Evolutionary conservation across 2,888 invertebrate species (phyloP).

Genomic region (Napeogenes inachia): DNA sequence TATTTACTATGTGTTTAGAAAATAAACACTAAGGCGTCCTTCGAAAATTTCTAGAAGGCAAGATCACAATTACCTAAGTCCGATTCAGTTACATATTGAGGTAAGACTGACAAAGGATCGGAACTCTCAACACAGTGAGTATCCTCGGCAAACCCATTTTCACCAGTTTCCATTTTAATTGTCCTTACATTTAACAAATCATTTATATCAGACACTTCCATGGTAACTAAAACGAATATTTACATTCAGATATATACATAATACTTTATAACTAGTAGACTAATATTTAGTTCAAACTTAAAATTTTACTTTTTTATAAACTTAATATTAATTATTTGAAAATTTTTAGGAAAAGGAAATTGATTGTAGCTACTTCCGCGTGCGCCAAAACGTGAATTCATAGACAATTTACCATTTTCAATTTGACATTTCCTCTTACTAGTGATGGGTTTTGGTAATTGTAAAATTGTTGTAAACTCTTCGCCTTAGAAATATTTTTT

Average conservation of each 20-base stretch:
- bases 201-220: conserved; percentile 67
- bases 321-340: conserved; percentile 44
- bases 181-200: conserved; percentile 62
- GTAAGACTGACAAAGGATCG: conserved; percentile 61
- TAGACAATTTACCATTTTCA: conserved; percentile 34
- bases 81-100: conserved; percentile 69
- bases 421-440: conserved; percentile 9
- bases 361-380: conserved; percentile 63
- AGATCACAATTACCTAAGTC: conserved; percentile 58
- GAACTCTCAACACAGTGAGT: conserved; percentile 44
- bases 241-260: conserved; percentile 6
- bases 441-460: not conserved
- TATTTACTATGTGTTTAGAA: not conserved
- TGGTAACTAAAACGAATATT: conserved; percentile 30
- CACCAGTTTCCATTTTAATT: conserved; percentile 67
- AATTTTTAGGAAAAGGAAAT: conserved; percentile 67
- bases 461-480: too few relatives aligned
- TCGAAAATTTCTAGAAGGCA: not conserved
- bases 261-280: not conserved
- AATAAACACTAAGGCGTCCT: not conserved
- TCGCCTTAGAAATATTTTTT: too few relatives aligned
- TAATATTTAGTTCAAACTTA: not conserved
- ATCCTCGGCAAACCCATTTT: conserved; percentile 51
- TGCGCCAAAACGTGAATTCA: conserved; percentile 51
- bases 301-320: conserved; percentile 20